These are phyloP conservation scores for Myopa testacea DNA, from an alignment of 2,888 invertebrate species.

Conservation along the genomic window DNA sequence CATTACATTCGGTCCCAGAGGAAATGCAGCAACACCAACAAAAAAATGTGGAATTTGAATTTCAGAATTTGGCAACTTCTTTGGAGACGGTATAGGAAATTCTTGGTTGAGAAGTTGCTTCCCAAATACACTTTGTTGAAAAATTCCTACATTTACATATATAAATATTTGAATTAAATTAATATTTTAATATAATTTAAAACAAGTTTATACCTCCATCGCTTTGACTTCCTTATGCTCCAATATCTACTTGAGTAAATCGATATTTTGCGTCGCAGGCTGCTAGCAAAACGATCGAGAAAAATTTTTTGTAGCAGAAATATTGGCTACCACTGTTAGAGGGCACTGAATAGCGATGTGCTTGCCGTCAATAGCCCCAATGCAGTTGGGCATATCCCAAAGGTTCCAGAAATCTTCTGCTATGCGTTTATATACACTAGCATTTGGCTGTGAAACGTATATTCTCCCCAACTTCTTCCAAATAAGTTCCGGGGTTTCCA, in stretches of 20 bases:
- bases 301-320: not conserved
- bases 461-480: not conserved
- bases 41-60: slow-evolving; percentile 34
- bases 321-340: not conserved
- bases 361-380: not conserved
- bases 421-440: no score
- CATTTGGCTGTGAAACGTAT: no score
- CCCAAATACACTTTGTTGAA: slow-evolving; percentile 4
- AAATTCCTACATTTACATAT: no score
- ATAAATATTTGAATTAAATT: no score
- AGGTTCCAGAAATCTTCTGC: not conserved
- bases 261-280: not conserved
- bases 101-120: not conserved
- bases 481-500: no score
- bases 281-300: not conserved
- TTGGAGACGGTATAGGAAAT: not conserved
- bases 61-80: slow-evolving; percentile 10
- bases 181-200: not conserved
- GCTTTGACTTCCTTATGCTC: not conserved
- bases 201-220: slow-evolving; percentile 14
- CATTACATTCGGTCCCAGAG: slow-evolving; percentile 25
- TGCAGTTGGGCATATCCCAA: not conserved
- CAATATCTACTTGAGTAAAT: not conserved
- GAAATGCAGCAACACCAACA: slow-evolving; percentile 38
- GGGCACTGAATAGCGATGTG: not conserved